Percentiles rank a stretch among this genome's conserved stretches.
phyloP scores from a whole-genome alignment of 2,113 vertebrate species.

The Tetrao urogallus region DNA sequence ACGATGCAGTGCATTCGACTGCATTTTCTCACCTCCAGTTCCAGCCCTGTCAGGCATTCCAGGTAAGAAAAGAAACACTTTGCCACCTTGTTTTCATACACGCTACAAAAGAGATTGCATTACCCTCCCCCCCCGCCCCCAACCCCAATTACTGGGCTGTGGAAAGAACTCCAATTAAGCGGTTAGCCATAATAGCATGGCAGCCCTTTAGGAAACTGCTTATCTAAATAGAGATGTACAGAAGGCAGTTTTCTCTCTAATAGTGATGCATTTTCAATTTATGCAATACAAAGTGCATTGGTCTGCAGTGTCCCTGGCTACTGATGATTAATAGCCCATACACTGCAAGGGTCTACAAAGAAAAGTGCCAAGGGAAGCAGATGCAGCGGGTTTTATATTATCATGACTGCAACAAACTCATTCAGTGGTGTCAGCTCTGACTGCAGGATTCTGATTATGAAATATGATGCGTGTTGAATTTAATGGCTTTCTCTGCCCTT shows the following conservation, averaged over 20 bases:
- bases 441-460: slow-evolving; percentile 83
- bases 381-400: slow-evolving; percentile 78
- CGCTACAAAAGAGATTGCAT: neutral
- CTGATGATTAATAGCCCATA: slow-evolving; percentile 79
- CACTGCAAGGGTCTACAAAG: slow-evolving; percentile 71
- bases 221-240: slow-evolving; percentile 72
- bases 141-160: slow-evolving; percentile 36
- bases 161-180: slow-evolving; percentile 55
- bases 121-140: neutral
- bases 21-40: slow-evolving; percentile 8
- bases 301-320: slow-evolving; percentile 73
- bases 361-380: slow-evolving; percentile 78
- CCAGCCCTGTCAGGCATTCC: neutral
- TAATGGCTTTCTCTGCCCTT: slow-evolving; percentile 84
- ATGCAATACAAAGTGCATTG: slow-evolving; percentile 72
- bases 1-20: neutral
- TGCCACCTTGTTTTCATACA: neutral
- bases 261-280: slow-evolving; percentile 77
- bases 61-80: neutral
- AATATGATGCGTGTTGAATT: slow-evolving; percentile 84
- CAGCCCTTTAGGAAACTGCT: slow-evolving; percentile 66
- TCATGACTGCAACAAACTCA: slow-evolving; percentile 80
- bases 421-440: slow-evolving; percentile 80
- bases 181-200: slow-evolving; percentile 43
- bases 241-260: slow-evolving; percentile 65